Base-by-base conservation (phyloP, 1,140 invertebrate species). In the Pararge aegeria region DNA sequence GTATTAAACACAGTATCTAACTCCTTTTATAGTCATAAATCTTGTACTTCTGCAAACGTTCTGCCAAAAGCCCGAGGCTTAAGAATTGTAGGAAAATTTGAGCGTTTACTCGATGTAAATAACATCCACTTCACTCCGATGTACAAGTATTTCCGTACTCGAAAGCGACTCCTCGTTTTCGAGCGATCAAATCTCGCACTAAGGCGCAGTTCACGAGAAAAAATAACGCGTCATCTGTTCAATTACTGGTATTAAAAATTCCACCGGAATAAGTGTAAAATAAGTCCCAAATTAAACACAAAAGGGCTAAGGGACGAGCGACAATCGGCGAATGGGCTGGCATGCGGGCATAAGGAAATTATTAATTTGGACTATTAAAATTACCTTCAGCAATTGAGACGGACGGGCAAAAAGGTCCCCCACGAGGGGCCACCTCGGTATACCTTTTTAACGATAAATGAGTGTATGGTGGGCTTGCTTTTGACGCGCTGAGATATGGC, bases 281-380 rank as follows among this genome's bases (percentile, higher is more conserved):
- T 71, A 62, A 65, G 30, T 61, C 54, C 63, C 66, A 20, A 77
- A 74, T 77, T 70, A 74, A 62, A 68, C 56, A 75, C 75, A 75
- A 78, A 74, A 70, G 70, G 69, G 68, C 69, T 69, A 58, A 67
- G 66, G 64, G 68, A 57, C 64, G n/a, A n/a, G n/a, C n/a, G 49
- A 64, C 68, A 64, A 75, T 73, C 67, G 58, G 66, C 69, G 55
- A 63, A 44, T 49, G 63, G 61, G 49, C 66, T 55, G 63, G 51
- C 66, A 75, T 76, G 73, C 73, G 75, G 73, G 66, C 55, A 53
- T 50, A 55, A 75, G 75, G 75, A 78, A 78, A 78, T 78, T 78
- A 78, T 78, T 78, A 78, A 78, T 78, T 77, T 78, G 66, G 66
- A 64, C 64, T 66, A 75, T 78, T 75, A 78, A 75, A 73, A 73